Evolutionary conservation across 1,140 invertebrate genomes (phyloP).

Genomic region (Schlechtendalia chinensis): DNA sequence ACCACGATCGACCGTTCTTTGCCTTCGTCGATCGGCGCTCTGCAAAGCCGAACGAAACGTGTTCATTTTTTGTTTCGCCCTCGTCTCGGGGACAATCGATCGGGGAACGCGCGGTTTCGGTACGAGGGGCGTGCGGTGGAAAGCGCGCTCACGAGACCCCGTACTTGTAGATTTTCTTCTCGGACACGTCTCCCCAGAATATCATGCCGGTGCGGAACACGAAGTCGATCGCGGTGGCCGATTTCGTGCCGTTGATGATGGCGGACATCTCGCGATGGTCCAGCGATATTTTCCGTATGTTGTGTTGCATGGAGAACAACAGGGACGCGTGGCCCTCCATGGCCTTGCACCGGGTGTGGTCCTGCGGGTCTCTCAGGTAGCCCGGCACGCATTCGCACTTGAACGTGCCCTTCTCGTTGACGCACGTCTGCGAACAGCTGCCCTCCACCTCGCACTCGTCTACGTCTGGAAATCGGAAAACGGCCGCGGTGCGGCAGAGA

Average conservation of each 20-base stretch:
- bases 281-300: slow-evolving; percentile 71
- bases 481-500: too few species aligned
- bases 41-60: slow-evolving; percentile 54
- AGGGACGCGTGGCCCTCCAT: slow-evolving; percentile 72
- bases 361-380: slow-evolving; percentile 80
- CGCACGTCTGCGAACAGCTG: slow-evolving; percentile 87
- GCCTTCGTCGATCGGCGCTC: slow-evolving; percentile 87
- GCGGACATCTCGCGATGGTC: slow-evolving; percentile 88
- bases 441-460: slow-evolving; percentile 88
- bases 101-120: too few species aligned
- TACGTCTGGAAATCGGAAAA: slow-evolving; percentile 67
- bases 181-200: slow-evolving; percentile 84
- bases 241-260: slow-evolving; percentile 76
- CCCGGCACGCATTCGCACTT: slow-evolving; percentile 89
- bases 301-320: slow-evolving; percentile 79
- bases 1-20: slow-evolving; percentile 79
- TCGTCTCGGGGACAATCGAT: too few species aligned
- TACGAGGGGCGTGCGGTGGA: too few species aligned
- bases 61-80: too few species aligned
- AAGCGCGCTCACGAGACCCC: too few species aligned
- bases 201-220: slow-evolving; percentile 75
- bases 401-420: slow-evolving; percentile 85
- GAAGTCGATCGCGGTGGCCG: slow-evolving; percentile 84
- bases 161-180: slow-evolving; percentile 60
- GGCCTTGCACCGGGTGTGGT: slow-evolving; percentile 80